Conservation (phyloP, 2,888 invertebrate species). For the Tenthredo notha region DNA sequence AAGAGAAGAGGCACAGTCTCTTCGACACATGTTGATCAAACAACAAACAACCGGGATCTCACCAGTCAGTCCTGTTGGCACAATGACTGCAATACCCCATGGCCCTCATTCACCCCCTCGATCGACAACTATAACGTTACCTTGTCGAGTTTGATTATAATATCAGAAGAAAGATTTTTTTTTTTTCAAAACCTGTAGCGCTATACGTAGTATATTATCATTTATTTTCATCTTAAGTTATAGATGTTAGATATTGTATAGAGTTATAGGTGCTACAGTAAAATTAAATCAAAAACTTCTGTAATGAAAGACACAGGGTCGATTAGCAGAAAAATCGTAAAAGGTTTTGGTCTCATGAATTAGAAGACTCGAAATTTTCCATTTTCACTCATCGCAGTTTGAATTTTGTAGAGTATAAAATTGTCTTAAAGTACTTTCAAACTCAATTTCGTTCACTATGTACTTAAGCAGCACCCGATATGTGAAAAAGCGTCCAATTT, state of each 20-base stretch:
- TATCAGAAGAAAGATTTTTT: neutral
- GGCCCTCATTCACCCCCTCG: constrained; percentile 14
- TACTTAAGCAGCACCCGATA: neutral
- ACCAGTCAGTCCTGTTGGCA: constrained; percentile 4
- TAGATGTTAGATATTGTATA: constrained; percentile 1
- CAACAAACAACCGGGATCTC: constrained; percentile 61
- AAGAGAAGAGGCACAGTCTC: constrained; percentile 88
- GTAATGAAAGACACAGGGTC: neutral
- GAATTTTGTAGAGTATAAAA: neutral
- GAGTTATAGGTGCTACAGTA: neutral
- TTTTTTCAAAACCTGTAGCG: neutral
- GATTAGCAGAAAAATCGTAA: neutral
- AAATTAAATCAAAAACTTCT: neutral
- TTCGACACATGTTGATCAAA: constrained; percentile 84
- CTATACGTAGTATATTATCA: neutral
- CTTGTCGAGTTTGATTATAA: constrained; percentile 49
- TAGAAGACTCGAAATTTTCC: neutral
- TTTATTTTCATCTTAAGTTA: neutral
- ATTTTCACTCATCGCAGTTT: neutral
- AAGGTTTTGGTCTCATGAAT: neutral
- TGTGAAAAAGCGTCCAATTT: neutral
- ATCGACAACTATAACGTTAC: constrained; percentile 11
- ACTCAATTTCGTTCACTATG: neutral
- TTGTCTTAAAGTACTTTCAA: neutral
- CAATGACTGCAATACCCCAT: neutral